Evolutionary conservation across 92 coral and sea anemone genomes (phyloP).

Genomic region (Galaxea fascicularis): DNA sequence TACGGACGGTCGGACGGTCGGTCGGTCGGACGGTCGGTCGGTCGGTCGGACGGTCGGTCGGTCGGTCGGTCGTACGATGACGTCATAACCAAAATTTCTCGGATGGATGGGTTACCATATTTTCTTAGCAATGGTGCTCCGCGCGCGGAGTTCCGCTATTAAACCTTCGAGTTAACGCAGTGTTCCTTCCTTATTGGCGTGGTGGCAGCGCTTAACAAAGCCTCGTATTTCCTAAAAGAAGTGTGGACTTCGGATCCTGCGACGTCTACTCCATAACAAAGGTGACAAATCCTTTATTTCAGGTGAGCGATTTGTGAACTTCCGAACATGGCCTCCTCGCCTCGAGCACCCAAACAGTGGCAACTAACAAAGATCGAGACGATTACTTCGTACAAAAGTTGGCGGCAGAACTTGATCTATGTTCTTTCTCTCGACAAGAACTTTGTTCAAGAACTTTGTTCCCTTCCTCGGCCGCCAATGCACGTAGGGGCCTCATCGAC

Average conservation of each 20-base stretch:
- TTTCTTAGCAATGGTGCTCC: no score
- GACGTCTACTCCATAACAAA: constrained; percentile 20
- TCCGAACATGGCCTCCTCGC: constrained; percentile 59
- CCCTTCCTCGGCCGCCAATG: constrained; percentile 48
- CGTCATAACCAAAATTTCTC: no score
- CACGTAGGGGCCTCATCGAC: constrained; percentile 50
- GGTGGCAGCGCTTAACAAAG: no score
- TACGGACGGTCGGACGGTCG: no score
- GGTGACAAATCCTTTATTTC: constrained; percentile 18
- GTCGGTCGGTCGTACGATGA: no score
- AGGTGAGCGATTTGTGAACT: constrained; percentile 30
- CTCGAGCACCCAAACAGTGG: constrained; percentile 69
- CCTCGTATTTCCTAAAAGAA: no score
- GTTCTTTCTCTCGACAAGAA: constrained; percentile 55
- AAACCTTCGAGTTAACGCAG: no score
- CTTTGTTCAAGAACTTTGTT: constrained; percentile 58
- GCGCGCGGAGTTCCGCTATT: neutral
- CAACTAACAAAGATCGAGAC: constrained; percentile 55
- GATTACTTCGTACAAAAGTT: constrained; percentile 61
- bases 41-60: no score
- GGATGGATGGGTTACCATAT: no score
- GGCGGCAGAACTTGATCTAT: constrained; percentile 54
- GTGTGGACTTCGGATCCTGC: no score
- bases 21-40: no score
- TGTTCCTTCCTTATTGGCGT: no score